phyloP scores from a whole-genome alignment of 2,113 vertebrate species.

The Ancistrus triradiatus region DNA sequence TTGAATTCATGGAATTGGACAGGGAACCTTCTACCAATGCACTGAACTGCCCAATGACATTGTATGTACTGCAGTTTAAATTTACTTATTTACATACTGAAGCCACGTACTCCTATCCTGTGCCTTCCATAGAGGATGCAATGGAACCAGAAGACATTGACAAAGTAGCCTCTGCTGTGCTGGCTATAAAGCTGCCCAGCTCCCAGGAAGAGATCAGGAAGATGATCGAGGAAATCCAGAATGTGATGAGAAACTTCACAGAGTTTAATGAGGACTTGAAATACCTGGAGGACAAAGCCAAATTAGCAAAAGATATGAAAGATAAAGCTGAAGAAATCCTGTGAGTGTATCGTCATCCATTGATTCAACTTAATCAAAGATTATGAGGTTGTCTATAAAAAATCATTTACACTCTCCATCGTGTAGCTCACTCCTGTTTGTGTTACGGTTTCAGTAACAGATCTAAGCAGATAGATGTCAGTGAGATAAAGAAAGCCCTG shows the following conservation, averaged over 20 bases:
- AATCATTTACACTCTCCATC: not conserved
- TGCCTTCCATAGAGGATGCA: conserved; percentile 68
- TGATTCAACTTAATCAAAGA: not conserved
- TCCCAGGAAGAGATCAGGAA: conserved; percentile 61
- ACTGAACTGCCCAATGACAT: too few relatives aligned
- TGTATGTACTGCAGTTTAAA: too few relatives aligned
- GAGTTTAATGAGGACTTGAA: conserved; percentile 51
- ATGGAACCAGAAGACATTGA: conserved; percentile 75
- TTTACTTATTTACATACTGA: too few relatives aligned
- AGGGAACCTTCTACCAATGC: too few relatives aligned
- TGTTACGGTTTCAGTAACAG: conserved; percentile 63
- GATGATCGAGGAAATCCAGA: conserved; percentile 66
- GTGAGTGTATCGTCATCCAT: conserved; percentile 53
- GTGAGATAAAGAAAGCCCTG: conserved; percentile 56
- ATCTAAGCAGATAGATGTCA: conserved; percentile 60
- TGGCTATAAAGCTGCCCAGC: conserved; percentile 69
- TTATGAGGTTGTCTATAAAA: not conserved
- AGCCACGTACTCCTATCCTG: too few relatives aligned
- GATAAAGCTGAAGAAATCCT: conserved; percentile 57
- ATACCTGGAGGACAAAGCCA: conserved; percentile 50
- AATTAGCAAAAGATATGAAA: conserved; percentile 57
- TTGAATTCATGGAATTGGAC: too few relatives aligned
- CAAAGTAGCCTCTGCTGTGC: conserved; percentile 69
- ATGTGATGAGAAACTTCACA: conserved; percentile 53
- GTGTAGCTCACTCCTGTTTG: not conserved